These are phyloP conservation scores for Salpingus planirostris DNA, from an alignment of 2,888 invertebrate genomes.

Conservation along the genomic window DNA sequence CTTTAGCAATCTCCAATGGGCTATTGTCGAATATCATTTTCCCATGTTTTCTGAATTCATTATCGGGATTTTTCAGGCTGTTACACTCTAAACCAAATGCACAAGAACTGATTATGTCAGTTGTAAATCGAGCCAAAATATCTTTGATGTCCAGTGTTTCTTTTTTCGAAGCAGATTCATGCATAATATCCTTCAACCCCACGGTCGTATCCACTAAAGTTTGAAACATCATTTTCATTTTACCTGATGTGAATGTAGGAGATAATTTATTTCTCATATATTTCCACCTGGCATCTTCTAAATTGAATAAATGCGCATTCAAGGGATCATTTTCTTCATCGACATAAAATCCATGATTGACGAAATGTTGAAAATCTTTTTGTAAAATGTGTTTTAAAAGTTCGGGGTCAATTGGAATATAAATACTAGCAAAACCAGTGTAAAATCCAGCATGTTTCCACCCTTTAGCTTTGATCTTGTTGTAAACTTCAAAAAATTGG, in stretches of 20 bases:
- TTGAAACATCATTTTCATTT: slow-evolving; percentile 40
- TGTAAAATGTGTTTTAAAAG: slow-evolving; percentile 31
- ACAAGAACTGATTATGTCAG: slow-evolving; percentile 45
- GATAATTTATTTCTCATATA: slow-evolving; percentile 36
- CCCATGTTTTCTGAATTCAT: slow-evolving; percentile 35
- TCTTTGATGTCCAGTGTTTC: slow-evolving; percentile 40
- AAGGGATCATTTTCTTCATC: slow-evolving; percentile 30
- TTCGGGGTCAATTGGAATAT: slow-evolving; percentile 30
- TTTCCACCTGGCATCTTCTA: slow-evolving; percentile 38
- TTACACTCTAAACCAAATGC: slow-evolving; percentile 53
- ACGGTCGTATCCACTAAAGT: slow-evolving; percentile 28
- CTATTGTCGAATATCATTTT: slow-evolving; percentile 24
- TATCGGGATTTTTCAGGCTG: slow-evolving; percentile 45
- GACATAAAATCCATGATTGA: slow-evolving; percentile 27
- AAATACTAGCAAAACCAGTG: slow-evolving; percentile 20
- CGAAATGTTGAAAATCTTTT: slow-evolving; percentile 33
- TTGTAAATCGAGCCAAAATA: slow-evolving; percentile 40
- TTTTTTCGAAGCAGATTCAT: slow-evolving; percentile 14
- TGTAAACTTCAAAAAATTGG: background rate
- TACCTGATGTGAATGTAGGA: slow-evolving; percentile 41
- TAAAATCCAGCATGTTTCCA: slow-evolving; percentile 23
- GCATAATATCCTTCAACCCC: slow-evolving; percentile 24
- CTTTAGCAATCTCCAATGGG: slow-evolving; percentile 3
- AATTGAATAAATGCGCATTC: slow-evolving; percentile 22
- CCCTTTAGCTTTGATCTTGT: slow-evolving; percentile 4